Evolutionary conservation across 2,113 vertebrate species (phyloP).

Genomic region (Xyliphius kryptos): DNA sequence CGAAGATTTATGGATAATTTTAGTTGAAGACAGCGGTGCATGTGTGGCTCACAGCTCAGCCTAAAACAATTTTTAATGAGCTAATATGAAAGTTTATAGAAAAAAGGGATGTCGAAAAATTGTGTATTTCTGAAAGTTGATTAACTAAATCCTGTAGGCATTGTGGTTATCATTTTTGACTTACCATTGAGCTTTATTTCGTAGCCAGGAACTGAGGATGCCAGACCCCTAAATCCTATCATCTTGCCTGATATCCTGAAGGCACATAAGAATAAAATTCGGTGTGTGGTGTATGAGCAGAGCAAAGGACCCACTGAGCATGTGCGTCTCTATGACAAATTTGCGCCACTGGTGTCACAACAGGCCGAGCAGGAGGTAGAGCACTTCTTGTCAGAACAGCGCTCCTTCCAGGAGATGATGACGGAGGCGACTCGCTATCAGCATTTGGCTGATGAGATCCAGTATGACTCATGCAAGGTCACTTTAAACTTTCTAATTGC

Average conservation of each 20-base stretch:
- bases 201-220: conserved; percentile 56
- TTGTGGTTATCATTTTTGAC: too few species aligned
- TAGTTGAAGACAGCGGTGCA: too few species aligned
- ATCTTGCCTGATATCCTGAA: conserved; percentile 71
- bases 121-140: too few species aligned
- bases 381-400: conserved; percentile 67
- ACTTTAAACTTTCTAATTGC: too few species aligned
- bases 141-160: too few species aligned
- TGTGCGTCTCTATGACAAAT: conserved; percentile 72
- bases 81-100: too few species aligned
- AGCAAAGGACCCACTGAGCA: conserved; percentile 64
- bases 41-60: too few species aligned
- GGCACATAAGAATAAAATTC: conserved; percentile 63
- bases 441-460: conserved; percentile 72
- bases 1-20: too few species aligned
- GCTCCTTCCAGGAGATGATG: conserved; percentile 70
- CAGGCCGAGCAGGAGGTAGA: conserved; percentile 69
- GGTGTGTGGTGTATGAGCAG: conserved; percentile 61
- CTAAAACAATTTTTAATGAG: too few species aligned
- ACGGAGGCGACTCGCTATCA: conserved; percentile 69
- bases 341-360: conserved; percentile 64
- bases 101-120: too few species aligned
- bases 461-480: conserved; percentile 70
- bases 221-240: conserved; percentile 64
- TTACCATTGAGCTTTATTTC: too few species aligned